phyloP scores from a whole-genome alignment of 2,113 vertebrate species.

The Halcyon senegalensis region DNA sequence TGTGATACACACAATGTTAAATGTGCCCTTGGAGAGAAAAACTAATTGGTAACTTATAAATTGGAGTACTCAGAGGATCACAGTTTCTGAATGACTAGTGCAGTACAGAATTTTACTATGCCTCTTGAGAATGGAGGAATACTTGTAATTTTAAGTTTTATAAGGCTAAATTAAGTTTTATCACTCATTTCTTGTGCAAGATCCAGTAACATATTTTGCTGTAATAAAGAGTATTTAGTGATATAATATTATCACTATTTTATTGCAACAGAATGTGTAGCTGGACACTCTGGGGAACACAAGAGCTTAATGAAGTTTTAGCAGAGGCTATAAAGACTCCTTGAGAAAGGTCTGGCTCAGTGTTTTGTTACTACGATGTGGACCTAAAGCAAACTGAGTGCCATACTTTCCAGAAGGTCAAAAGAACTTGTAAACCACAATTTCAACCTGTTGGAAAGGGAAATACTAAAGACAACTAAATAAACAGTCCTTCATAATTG shows the following conservation, averaged over 20 bases:
- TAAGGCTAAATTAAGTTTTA: background rate
- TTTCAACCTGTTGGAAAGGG: background rate
- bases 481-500: background rate
- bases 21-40: background rate
- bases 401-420: background rate
- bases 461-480: background rate
- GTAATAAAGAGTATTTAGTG: background rate
- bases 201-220: background rate
- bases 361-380: background rate
- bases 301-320: background rate
- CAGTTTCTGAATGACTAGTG: background rate
- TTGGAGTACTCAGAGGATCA: background rate
- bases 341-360: background rate
- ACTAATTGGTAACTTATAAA: background rate
- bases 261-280: background rate
- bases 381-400: background rate
- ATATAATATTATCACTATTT: background rate
- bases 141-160: background rate
- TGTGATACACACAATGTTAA: background rate
- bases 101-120: background rate
- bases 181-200: background rate
- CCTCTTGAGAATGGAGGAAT: background rate
- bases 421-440: background rate
- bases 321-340: background rate
- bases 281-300: background rate